Base-by-base conservation (phyloP, 1,140 invertebrate genomes). In the Rhyzopertha dominica region DNA sequence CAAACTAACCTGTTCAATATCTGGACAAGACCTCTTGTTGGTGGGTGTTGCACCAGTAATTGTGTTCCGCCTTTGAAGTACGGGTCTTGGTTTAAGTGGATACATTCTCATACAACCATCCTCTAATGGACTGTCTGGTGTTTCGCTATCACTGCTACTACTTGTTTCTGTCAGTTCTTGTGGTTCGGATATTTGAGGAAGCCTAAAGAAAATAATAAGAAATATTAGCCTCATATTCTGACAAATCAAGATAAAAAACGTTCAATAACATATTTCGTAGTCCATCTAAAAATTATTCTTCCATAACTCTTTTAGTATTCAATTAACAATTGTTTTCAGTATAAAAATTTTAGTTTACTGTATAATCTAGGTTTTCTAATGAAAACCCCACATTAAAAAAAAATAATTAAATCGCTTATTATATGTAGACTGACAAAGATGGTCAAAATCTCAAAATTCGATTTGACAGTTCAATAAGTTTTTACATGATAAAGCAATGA, bases 41-140 rank as follows among this genome's bases (percentile, higher is more conserved):
- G 78, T 81, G 10, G 87, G 84, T 48, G 81, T 87, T 31, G 82
- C 85, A 5, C 90, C 89, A 53, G 88, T 89, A 52, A 94, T 90
- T 4, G 90, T 92, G 35, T 91, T 88, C 17, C 91, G 70, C 8
- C 91, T 75, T 65, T 88, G 87, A 13, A 89, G 79, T 42, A 77
- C 71, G 16, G 81, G 76, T 24, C 83, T 74, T 16, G 85, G 85
- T 62, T 87, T 87, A 1, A 84, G 78, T 16, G 85, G 78, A 58
- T 86, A 89, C 49, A 89, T 67, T 30, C 69, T 62, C 16, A 64
- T 65, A 36, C 66, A 65, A 35, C 59, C 63, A 50, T 70, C 67
- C n/a, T n/a, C n/a, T 12, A 68, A 50, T 8, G 61, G 63, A 44
- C 62, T 63, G 43, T 65, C 60, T 4, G 58, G 52, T 10, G 63